phyloP scores from a whole-genome alignment of 2,888 invertebrate genomes.

The Netelia melanura region DNA sequence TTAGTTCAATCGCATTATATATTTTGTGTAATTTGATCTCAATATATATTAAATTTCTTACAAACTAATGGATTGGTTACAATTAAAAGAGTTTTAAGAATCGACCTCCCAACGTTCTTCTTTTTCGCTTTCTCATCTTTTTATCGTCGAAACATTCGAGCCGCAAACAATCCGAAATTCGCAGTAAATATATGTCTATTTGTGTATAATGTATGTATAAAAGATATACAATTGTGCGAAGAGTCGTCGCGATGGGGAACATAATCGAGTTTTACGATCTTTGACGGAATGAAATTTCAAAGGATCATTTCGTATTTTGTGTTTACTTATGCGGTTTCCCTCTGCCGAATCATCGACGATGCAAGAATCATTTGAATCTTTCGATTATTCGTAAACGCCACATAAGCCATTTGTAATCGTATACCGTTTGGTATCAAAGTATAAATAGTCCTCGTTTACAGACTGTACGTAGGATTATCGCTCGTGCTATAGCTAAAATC shows the following conservation, averaged over 20 bases:
- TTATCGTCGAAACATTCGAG: constrained; percentile 15
- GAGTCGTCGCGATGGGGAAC: constrained; percentile 40
- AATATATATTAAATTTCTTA: constrained; percentile 82
- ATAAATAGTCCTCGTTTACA: constrained; percentile 74
- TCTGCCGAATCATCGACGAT: too few relatives aligned
- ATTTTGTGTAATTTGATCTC: constrained; percentile 73
- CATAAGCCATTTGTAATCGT: constrained; percentile 48
- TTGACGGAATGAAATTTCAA: constrained; percentile 7
- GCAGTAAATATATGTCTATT: constrained; percentile 24
- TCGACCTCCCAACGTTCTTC: constrained; percentile 40
- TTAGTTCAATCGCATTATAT: constrained; percentile 75
- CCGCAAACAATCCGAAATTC: constrained; percentile 24
- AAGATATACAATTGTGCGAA: constrained; percentile 44
- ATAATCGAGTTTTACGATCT: constrained; percentile 12
- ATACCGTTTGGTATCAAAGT: constrained; percentile 73
- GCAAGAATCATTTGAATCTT: neutral
- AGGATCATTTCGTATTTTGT: neutral
- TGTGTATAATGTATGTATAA: constrained; percentile 44
- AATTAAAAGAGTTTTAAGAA: constrained; percentile 71
- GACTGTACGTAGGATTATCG: constrained; percentile 65
- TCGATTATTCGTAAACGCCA: neutral
- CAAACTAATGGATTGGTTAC: constrained; percentile 76
- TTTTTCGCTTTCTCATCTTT: neutral
- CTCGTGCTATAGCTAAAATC: constrained; percentile 34
- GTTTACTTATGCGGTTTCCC: neutral